Evolutionary conservation across 2,888 invertebrate genomes (phyloP).

Genomic region (Petrolisthes manimaculis): DNA sequence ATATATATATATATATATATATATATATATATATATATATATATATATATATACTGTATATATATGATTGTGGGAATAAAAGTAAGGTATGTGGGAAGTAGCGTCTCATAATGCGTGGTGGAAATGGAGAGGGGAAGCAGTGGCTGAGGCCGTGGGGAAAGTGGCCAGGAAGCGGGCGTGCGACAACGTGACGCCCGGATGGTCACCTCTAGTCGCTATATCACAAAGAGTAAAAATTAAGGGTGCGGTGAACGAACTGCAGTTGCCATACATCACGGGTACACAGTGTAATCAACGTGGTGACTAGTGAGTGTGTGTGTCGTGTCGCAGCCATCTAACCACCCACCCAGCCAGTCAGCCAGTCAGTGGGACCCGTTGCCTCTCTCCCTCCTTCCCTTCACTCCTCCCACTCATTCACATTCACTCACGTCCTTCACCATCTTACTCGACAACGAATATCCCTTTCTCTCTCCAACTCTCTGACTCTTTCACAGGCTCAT

Average conservation of each 20-base stretch:
- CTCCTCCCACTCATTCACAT: neutral
- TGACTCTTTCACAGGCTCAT: too few relatives aligned
- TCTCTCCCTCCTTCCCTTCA: neutral
- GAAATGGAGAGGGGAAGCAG: too few relatives aligned
- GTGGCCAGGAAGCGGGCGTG: too few relatives aligned
- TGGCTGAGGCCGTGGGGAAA: too few relatives aligned
- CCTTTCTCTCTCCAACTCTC: too few relatives aligned
- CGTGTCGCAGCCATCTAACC: neutral
- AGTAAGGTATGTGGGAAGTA: too few relatives aligned
- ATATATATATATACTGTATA: too few relatives aligned
- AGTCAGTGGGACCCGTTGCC: neutral
- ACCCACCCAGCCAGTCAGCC: neutral
- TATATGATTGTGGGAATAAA: too few relatives aligned
- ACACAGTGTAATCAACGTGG: constrained; percentile 19
- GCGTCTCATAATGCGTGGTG: too few relatives aligned
- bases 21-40: too few relatives aligned
- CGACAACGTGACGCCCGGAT: constrained; percentile 4
- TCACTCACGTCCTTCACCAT: neutral
- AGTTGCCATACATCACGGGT: constrained; percentile 7
- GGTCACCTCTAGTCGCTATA: constrained; percentile 8
- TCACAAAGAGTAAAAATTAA: constrained; percentile 17
- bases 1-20: too few relatives aligned
- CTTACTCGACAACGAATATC: too few relatives aligned
- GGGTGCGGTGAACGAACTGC: constrained; percentile 19
- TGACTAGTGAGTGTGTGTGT: constrained; percentile 17